Conservation (phyloP, 2,888 invertebrate genomes). For the Aethes cnicana region DNA sequence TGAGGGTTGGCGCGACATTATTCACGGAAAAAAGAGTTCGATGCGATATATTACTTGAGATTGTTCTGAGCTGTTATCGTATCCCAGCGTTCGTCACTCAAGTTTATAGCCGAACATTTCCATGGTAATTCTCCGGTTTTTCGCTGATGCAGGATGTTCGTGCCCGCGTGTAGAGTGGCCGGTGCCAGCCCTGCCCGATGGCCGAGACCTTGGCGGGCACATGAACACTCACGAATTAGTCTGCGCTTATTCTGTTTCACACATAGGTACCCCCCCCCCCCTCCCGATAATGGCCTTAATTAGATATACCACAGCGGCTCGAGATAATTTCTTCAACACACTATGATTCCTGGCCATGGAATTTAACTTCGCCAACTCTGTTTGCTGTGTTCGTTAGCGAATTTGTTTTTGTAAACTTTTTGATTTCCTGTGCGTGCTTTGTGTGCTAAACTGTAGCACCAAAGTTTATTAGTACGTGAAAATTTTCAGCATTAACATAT, state of each 20-base stretch:
- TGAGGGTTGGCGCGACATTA: conserved; percentile 18
- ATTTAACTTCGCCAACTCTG: conserved; percentile 38
- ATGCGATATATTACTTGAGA: background rate
- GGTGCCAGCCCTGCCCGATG: conserved; percentile 17
- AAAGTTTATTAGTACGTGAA: conserved; percentile 14
- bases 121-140: too few relatives aligned
- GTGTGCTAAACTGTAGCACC: conserved; percentile 10
- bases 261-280: too few relatives aligned
- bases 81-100: too few relatives aligned
- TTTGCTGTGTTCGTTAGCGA: conserved; percentile 46
- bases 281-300: conserved; percentile 54
- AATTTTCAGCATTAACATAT: conserved; percentile 14
- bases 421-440: conserved; percentile 6
- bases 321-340: conserved; percentile 51
- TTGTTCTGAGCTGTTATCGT: background rate
- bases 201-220: conserved; percentile 21
- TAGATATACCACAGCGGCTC: conserved; percentile 48
- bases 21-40: background rate
- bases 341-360: conserved; percentile 37
- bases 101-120: too few relatives aligned
- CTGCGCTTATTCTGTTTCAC: conserved; percentile 29
- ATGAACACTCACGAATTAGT: conserved; percentile 27
- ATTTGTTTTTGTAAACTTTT: conserved; percentile 39
- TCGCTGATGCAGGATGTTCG: too few relatives aligned
- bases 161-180: too few relatives aligned